Conservation (phyloP, 1,140 invertebrate species). For the Brachionus koreanus region DNA sequence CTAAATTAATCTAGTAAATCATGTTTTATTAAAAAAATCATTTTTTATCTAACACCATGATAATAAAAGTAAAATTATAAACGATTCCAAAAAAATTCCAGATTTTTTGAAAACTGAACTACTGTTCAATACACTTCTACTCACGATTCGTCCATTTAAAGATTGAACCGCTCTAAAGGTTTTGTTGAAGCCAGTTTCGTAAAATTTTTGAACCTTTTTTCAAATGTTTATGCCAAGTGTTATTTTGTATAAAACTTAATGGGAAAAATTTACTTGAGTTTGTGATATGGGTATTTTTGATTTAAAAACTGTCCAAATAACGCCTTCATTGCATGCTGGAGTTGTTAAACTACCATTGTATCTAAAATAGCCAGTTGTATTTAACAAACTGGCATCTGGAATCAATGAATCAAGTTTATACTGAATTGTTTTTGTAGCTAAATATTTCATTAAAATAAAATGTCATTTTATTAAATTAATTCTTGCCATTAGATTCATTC, state of each 20-base stretch:
- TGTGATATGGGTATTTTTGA: constrained; percentile 57
- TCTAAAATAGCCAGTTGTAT: constrained; percentile 59
- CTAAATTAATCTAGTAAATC: no score
- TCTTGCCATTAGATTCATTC: background rate
- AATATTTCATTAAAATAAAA: background rate
- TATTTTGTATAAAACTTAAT: background rate
- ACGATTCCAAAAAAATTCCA: no score
- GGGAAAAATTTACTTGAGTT: background rate
- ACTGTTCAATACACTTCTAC: background rate
- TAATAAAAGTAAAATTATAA: no score
- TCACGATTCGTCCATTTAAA: background rate
- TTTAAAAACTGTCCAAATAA: constrained; percentile 80
- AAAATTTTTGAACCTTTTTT: background rate
- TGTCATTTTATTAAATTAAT: background rate
- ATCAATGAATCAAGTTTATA: background rate
- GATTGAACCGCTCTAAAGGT: background rate
- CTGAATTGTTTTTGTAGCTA: background rate
- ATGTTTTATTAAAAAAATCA: no score
- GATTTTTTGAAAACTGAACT: background rate
- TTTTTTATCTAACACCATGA: no score
- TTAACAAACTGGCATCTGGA: background rate
- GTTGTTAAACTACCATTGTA: constrained; percentile 83
- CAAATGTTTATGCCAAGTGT: no score
- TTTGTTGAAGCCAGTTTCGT: background rate
- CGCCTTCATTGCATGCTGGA: constrained; percentile 71